Base-by-base conservation (phyloP, 2,113 vertebrate genomes). In the Eclectus roratus region DNA sequence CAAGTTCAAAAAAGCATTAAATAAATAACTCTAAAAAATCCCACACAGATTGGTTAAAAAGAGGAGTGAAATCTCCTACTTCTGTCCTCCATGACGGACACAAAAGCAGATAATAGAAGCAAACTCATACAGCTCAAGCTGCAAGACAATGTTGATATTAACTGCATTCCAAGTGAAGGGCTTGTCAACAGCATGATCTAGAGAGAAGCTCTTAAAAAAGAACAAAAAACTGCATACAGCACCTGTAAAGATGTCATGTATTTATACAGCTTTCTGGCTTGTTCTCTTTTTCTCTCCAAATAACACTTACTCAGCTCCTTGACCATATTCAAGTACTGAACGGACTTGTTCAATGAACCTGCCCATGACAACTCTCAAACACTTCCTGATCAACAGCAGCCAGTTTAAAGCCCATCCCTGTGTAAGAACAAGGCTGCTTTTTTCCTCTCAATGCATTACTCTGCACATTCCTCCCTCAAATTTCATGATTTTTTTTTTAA, bases 81-180 rank as follows among this genome's bases (percentile, higher is more conserved):
- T 80, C 55, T 13, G 46, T 31, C 49, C 37, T 66, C n/a, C 7
- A 11, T 23, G 60, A 89, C 31, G 14, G 19, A 58, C 25, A 4
- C 37, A 73, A 31, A 21, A 70, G 19, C 10, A 88, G n/a, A 53
- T 25, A 29, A 93, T 11, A 55, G 47, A 91, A 52, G 33, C 23
- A 82, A 76, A 31, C 21, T 76, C 60, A 35, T 4, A 39, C 1
- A 4, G 18, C 58, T 89, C 53, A 69, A 56, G 58, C 31, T 72
- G 37, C 31, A 71, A 63, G 61, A 71, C 23, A 89, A 28, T 29
- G 44, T 64, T 77, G 82, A 49, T 50, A 76, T 14, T 33, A 81
- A 80, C 37, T n/a, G 80, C 31, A 37, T 21, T 82, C 50, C 53
- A 91, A 83, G 49, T 41, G n/a, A 91, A 85, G 66, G 63, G 88